Percentiles rank a stretch among this genome's conserved stretches.
These are phyloP conservation scores for Folsomia candida DNA, from an alignment of 2,888 invertebrate species.

Conservation along the genomic window DNA sequence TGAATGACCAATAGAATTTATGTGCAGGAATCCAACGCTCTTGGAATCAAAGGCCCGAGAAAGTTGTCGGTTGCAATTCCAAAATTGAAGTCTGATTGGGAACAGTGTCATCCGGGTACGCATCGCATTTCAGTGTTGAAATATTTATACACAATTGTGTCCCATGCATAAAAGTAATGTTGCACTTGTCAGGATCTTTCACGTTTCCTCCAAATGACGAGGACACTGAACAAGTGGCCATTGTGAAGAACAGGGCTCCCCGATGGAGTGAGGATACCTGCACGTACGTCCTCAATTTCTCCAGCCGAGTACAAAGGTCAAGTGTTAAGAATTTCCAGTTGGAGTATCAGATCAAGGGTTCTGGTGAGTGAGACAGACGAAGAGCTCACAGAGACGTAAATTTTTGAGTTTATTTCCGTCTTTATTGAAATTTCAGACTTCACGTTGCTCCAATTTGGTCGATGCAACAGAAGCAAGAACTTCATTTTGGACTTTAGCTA, in stretches of 20 bases:
- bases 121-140: too few species aligned
- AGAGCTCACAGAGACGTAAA: not conserved
- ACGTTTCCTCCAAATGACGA: conserved; percentile 56
- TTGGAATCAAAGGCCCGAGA: conserved; percentile 97
- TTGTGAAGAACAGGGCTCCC: conserved; percentile 95
- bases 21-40: conserved; percentile 87
- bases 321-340: conserved; percentile 99
- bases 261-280: conserved; percentile 99
- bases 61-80: conserved; percentile 98
- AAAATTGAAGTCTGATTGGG: conserved; percentile 78
- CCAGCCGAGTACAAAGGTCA: conserved; percentile 96
- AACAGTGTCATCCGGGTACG: conserved; percentile 52
- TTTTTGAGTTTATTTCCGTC: too few species aligned
- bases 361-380: not conserved
- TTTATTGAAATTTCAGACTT: conserved; percentile 70
- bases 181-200: not conserved
- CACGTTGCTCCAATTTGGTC: conserved; percentile 98
- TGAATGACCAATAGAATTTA: not conserved
- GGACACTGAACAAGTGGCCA: conserved; percentile 86
- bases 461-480: conserved; percentile 86
- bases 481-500: conserved; percentile 99
- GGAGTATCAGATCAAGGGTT: conserved; percentile 75
- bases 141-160: too few species aligned
- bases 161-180: not conserved
- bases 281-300: conserved; percentile 98